Evolutionary conservation across 2,113 vertebrate species (phyloP), one percentile per base, ranked within the genome.

Genomic region (Caranx ignobilis): DNA sequence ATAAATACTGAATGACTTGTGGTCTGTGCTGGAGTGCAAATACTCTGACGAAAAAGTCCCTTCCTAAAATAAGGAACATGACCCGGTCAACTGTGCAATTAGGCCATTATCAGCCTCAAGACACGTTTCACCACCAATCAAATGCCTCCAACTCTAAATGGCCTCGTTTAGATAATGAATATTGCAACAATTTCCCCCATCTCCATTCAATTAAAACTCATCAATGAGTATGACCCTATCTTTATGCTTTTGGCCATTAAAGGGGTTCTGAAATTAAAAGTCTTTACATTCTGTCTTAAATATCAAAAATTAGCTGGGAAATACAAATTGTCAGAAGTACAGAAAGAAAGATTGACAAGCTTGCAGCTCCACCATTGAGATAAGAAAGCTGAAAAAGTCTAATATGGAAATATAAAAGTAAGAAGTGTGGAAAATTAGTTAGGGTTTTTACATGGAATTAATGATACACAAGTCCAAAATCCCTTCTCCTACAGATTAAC

Each of bases 161-260:
- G 82, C 82, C 88, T 88, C 69, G 7, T 91, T 90, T 82, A 86
- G 86, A 90, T 89, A 90, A 92, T 85, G 88, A 92, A 87, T 88
- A 86, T 67, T 62, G 64, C 83, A 77, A 88, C 83, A 84, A 81
- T 89, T 85, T 77, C 61, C 66, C 69, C 73, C 59, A 88, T 75
- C 37, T 56, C 74, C 80, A 80, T 86, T 90, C 84, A 91, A 81
- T 91, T 90, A 89, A 86, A 89, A 88, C 72, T 74, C 80, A 87
- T 89, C 81, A 84, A 73, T 87, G 67, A 75, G 21, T 68, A 71
- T 69, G 79, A 75, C 61, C 69, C 79, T 75, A 89, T 92, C 87
- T 82, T 59, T 18, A 62, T 70, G 61, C 79, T 68, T 82, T 77
- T 70, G 73, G 78, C 56, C 76, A 76, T 82, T 75, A 75, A 84